Evolutionary conservation across 2,797 vertebrate genomes (phyloP), one percentile per base, ranked within the genome.

Genomic region (Miichthys miiuy): DNA sequence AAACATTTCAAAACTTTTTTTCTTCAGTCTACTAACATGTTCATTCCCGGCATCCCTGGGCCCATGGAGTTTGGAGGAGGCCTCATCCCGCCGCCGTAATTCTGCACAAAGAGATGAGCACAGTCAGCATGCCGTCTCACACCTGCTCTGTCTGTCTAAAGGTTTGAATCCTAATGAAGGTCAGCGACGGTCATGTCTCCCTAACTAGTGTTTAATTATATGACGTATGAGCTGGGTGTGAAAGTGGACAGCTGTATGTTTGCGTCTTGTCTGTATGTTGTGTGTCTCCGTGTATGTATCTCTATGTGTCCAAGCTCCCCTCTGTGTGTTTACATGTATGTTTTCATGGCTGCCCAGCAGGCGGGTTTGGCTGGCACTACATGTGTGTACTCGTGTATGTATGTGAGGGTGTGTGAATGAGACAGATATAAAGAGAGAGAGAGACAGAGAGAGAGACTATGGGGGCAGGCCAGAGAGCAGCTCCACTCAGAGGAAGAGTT

Each of bases 31-130:
- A 91, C 96, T 96, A 80, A 97, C 96, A 97, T 96, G 94, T 94
- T 97, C 95, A 98, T 95, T 72, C 96, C 72, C 0, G 96, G 95
- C 95, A 98, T 95, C 60, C 95, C 96, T 0, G 97, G 97, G 30
- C 96, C 96, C 71, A 97, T 95, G 50, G 97, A 96, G 91, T 96
- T 97, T 7, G 95, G 96, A 27, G 96, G 96, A 78, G 96, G 97
- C 44, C 97, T 94, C 96, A 98, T 96, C 72, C 96, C 95, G 1
- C 96, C 96, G 6, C 94, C 94, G 0, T 97, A 98, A 84, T 94
- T 96, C 97, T 98, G 92, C 47, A 88, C 61, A 77, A 72, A 89
- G 72, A 90, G 48, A 88, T 30, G 50, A 72, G 82, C 61, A 84
- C 50, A 65, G 77, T 91, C 80, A 89, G 79, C 27, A 12, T 9